A percentile compares a stretch with the other conserved stretches of the same genome.
phyloP scores from a whole-genome alignment of 2,113 vertebrate genomes.

The Cercocebus atys region DNA sequence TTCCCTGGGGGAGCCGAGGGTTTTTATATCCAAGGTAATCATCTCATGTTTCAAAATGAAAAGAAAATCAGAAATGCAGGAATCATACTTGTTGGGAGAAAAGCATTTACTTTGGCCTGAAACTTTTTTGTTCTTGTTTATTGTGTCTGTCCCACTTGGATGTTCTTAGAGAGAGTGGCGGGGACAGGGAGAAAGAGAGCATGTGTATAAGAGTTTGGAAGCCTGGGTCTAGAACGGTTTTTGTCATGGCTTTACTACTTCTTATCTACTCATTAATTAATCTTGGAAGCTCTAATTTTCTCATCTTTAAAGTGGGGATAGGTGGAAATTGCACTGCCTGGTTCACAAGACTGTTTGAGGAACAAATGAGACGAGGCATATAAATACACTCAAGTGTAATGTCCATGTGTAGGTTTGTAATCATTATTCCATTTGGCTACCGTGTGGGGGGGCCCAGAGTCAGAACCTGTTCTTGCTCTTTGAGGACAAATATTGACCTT shows the following conservation, averaged over 20 bases:
- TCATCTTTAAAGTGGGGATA: neutral
- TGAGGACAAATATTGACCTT: neutral
- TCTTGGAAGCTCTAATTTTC: neutral
- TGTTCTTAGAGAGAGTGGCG: rapidly evolving
- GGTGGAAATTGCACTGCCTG: too few relatives aligned
- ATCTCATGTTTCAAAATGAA: neutral
- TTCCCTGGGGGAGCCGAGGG: neutral
- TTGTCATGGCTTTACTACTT: neutral
- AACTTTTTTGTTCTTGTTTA: neutral
- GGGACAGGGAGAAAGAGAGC: neutral
- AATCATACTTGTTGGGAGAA: neutral
- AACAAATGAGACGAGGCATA: too few relatives aligned
- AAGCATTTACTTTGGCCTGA: neutral
- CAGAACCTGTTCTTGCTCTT: neutral
- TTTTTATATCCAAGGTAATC: neutral
- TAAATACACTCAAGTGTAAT: too few relatives aligned
- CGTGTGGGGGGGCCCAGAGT: neutral
- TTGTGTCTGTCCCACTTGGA: neutral
- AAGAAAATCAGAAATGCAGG: neutral
- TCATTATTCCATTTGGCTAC: neutral
- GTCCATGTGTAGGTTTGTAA: neutral
- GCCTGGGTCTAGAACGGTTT: neutral
- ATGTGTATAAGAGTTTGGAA: too few relatives aligned
- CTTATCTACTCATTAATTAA: neutral
- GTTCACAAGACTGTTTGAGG: neutral